phyloP scores from a whole-genome alignment of 2,797 vertebrate genomes.

The Hafferia zeledoni region DNA sequence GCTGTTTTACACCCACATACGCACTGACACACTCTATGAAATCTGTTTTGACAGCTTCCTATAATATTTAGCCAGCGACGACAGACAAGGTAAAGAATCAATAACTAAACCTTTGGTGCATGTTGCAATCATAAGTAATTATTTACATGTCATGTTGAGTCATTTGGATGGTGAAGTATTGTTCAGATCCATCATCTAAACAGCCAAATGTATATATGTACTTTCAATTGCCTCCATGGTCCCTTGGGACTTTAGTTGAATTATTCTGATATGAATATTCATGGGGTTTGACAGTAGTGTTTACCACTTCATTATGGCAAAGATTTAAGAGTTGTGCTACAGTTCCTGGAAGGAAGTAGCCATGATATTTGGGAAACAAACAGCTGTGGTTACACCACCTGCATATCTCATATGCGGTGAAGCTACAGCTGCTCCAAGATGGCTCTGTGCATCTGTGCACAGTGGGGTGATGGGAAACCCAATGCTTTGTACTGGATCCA shows the following conservation, averaged over 20 bases:
- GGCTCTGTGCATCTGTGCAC: neutral
- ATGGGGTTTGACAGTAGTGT: constrained; percentile 53
- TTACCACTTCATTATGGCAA: constrained; percentile 64
- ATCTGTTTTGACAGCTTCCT: constrained; percentile 58
- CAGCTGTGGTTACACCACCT: neutral
- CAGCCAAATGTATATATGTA: constrained; percentile 36
- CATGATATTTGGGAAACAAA: constrained; percentile 37
- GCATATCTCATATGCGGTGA: neutral
- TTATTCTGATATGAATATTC: constrained; percentile 72
- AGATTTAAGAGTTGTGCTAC: constrained; percentile 48
- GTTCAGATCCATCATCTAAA: constrained; percentile 57
- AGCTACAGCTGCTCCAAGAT: neutral
- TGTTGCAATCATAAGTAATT: constrained; percentile 65
- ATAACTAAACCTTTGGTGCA: constrained; percentile 61
- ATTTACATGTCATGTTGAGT: constrained; percentile 65
- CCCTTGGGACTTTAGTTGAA: constrained; percentile 23
- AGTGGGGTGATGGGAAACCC: neutral
- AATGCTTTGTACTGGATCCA: neutral
- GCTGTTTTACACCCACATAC: neutral
- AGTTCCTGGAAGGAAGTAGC: constrained; percentile 38
- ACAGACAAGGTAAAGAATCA: constrained; percentile 53
- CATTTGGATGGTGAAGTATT: constrained; percentile 62
- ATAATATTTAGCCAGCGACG: constrained; percentile 4
- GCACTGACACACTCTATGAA: neutral
- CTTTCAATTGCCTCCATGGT: constrained; percentile 45